phyloP scores from a whole-genome alignment of 2,797 vertebrate genomes.

The Hozukius guyotensis region DNA sequence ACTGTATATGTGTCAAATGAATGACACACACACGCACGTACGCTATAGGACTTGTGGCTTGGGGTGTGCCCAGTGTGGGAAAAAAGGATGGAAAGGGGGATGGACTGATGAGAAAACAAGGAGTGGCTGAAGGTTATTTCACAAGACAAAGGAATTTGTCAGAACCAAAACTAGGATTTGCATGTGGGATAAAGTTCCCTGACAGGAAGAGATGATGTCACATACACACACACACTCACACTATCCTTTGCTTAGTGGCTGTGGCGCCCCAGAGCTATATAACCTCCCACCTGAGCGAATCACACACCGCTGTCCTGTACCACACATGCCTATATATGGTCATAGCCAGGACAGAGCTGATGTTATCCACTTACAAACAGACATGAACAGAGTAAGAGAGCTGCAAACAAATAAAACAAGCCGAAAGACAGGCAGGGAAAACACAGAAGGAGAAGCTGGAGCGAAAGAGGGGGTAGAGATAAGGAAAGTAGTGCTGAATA shows the following conservation, averaged over 20 bases:
- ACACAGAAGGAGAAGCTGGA: slow-evolving; percentile 7
- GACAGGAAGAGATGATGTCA: slow-evolving; percentile 58
- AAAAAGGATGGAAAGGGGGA: slow-evolving; percentile 39
- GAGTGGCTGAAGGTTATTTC: slow-evolving; percentile 57
- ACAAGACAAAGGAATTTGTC: slow-evolving; percentile 48
- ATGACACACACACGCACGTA: slow-evolving; percentile 36
- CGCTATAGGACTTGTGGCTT: too few relatives aligned
- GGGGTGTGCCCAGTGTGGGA: slow-evolving; percentile 53
- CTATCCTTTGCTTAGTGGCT: slow-evolving; percentile 5
- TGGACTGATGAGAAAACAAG: slow-evolving; percentile 55
- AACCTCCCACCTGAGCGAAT: slow-evolving; percentile 71
- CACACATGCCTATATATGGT: slow-evolving; percentile 76
- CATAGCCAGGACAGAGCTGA: slow-evolving; percentile 51
- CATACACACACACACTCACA: slow-evolving; percentile 22
- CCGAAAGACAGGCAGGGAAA: neutral
- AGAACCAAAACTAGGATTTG: slow-evolving; percentile 57
- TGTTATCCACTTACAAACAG: slow-evolving; percentile 52
- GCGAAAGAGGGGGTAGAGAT: slow-evolving; percentile 24
- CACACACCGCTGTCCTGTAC: slow-evolving; percentile 43
- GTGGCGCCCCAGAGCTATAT: slow-evolving; percentile 34
- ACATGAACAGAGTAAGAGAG: slow-evolving; percentile 23
- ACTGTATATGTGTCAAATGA: neutral
- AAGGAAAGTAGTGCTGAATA: slow-evolving; percentile 50
- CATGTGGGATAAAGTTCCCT: slow-evolving; percentile 28
- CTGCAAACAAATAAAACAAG: slow-evolving; percentile 47